Base-by-base conservation (phyloP, 2,888 invertebrate genomes). In the Nephrotoma guestfalica region DNA sequence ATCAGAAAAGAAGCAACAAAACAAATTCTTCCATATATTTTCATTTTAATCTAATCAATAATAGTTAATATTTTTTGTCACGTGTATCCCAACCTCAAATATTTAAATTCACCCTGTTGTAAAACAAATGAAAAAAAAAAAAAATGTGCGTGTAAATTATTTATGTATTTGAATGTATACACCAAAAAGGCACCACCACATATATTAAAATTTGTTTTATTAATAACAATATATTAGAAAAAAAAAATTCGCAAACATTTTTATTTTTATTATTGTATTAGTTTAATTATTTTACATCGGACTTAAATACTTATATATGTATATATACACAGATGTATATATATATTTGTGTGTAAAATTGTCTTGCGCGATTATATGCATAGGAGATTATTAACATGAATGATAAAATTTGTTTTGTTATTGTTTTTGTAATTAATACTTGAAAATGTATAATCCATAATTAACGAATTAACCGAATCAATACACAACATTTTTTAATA, bases 371-470 rank as follows among this genome's bases (percentile, higher is more conserved):
- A 43, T 85, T 43, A 18, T 43, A 18, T 45, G 43, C 85, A 71
- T 43, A 85, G 7, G 18, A 41, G 85, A 85, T 71, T 71, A 85
- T 41, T 85, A 84, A 84, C 85, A 85, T 85, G 85, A 85, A 42
- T 43, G 85, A 85, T 85, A 85, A 45, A 85, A 84, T 41, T 4
- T 85, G 85, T 85, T 18, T 85, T 85, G 85, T 85, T 85, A 85
- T 85, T 85, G 45, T 85, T 85, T 85, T 85, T 71, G 71, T 71
- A 71, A 71, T 71, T 30, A 30, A 9, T 71, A 71, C 71, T 18
- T 30, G 30, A 71, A 18, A 71, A 18, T 71, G 30, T 71, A 57
- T 71, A 30, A 71, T 30, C 71, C 71, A 71, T 71, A 71, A 71
- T 71, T 71, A 71, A 30, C 30, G 71, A 71, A 71, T 30, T 71